Evolutionary conservation across 30 jellyfish, hydroid and myxozoan species (phyloP).

Genomic region (Cassiopea xamachana): DNA sequence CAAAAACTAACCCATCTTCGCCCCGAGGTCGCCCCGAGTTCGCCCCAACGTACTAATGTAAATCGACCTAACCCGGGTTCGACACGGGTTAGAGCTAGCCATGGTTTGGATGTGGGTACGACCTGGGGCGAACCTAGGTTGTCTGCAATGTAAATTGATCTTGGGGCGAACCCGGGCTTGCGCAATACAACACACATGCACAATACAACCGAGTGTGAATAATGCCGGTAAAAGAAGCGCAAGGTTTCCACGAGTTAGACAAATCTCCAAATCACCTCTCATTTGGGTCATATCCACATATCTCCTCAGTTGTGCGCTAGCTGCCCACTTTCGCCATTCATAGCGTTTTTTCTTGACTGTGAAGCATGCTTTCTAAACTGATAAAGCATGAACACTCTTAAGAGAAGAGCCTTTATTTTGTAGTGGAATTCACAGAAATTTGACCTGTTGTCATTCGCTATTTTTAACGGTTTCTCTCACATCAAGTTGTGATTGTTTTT

Average conservation of each 20-base stretch:
- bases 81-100: background rate
- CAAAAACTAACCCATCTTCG: background rate
- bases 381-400: background rate
- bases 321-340: too few relatives aligned
- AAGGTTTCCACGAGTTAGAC: too few relatives aligned
- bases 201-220: background rate
- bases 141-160: background rate
- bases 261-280: too few relatives aligned
- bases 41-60: background rate
- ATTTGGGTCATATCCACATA: too few relatives aligned
- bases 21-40: background rate
- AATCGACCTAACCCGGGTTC: background rate
- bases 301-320: too few relatives aligned
- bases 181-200: background rate
- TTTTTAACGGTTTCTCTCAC: too few relatives aligned
- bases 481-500: too few relatives aligned
- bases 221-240: too few relatives aligned
- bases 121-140: background rate
- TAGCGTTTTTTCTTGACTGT: too few relatives aligned
- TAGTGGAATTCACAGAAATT: too few relatives aligned
- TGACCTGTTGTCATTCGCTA: too few relatives aligned
- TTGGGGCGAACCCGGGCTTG: background rate
- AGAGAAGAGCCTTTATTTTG: too few relatives aligned
- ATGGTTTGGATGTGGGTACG: background rate
- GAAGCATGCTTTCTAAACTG: background rate